Conservation (phyloP, 2,797 vertebrate species). For the Brotula barbata region DNA sequence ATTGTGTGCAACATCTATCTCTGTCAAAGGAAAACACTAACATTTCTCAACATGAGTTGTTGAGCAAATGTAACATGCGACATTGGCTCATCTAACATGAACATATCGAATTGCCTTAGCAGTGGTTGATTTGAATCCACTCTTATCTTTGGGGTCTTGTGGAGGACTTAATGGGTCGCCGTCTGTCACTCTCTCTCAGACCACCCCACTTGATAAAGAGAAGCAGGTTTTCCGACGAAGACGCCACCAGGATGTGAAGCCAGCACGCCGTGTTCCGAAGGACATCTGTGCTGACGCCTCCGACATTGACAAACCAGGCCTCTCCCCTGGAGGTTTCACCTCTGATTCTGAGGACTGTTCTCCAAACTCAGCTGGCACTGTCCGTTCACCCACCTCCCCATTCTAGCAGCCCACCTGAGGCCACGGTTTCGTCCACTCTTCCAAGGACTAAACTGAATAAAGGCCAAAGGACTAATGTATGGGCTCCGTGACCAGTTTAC, state of each 20-base stretch:
- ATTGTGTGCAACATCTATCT: conserved; percentile 14
- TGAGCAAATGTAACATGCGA: conserved; percentile 25
- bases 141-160: conserved; percentile 14
- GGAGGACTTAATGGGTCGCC: conserved; percentile 48
- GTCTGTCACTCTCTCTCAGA: conserved; percentile 88
- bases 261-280: conserved; percentile 74
- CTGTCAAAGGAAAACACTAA: conserved; percentile 2
- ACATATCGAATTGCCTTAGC: background rate
- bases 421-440: background rate
- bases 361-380: conserved; percentile 90
- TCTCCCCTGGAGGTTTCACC: conserved; percentile 84
- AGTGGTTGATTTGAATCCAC: conserved; percentile 6
- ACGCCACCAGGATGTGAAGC: conserved; percentile 94
- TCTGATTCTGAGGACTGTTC: conserved; percentile 95
- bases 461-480: conserved; percentile 6
- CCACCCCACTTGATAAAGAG: conserved; percentile 99
- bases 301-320: conserved; percentile 77
- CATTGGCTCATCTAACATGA: conserved; percentile 15
- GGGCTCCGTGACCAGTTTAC: background rate
- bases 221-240: conserved; percentile 98
- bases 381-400: conserved; percentile 93
- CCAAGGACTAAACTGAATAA: background rate
- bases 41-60: background rate
- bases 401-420: conserved; percentile 80
- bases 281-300: conserved; percentile 65